Evolutionary conservation across 2,888 invertebrate species (phyloP).

Genomic region (Tanytarsus gracilentus): DNA sequence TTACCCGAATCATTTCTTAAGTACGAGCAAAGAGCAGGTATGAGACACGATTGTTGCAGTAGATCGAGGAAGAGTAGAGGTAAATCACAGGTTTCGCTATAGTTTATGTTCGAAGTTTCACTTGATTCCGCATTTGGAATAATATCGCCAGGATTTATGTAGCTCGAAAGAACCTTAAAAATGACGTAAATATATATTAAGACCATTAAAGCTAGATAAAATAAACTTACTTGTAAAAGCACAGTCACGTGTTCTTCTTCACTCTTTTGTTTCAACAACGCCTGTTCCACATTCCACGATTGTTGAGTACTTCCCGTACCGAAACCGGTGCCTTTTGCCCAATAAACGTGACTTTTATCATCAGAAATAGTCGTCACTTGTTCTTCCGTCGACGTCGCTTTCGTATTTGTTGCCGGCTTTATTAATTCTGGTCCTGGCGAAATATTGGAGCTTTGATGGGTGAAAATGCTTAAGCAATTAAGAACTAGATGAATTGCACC

Average conservation of each 20-base stretch:
- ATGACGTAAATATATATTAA: constrained; percentile 31
- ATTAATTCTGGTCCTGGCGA: constrained; percentile 16
- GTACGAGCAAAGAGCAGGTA: constrained; percentile 83
- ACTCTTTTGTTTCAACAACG: constrained; percentile 75
- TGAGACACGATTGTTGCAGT: constrained; percentile 70
- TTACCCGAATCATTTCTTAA: constrained; percentile 82
- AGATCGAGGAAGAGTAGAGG: constrained; percentile 67
- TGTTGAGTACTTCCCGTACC: constrained; percentile 92
- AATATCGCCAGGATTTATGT: constrained; percentile 65
- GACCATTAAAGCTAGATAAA: not conserved
- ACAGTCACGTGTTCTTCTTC: constrained; percentile 93
- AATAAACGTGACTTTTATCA: constrained; percentile 71
- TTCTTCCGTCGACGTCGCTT: constrained; percentile 36
- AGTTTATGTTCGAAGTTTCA: constrained; percentile 38
- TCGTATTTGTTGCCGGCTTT: constrained; percentile 43
- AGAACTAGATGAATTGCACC: constrained; percentile 79
- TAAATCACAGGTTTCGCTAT: constrained; percentile 46
- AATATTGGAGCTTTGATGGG: constrained; percentile 51
- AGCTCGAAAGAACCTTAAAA: constrained; percentile 71
- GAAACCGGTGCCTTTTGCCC: constrained; percentile 96
- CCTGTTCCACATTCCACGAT: constrained; percentile 95
- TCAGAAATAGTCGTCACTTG: constrained; percentile 48
- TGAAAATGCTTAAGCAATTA: constrained; percentile 81
- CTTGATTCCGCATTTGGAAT: constrained; percentile 42
- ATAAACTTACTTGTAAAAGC: constrained; percentile 51